These are phyloP conservation scores for Cochlearius cochlearius DNA, from an alignment of 2,113 vertebrate species.

Conservation along the genomic window DNA sequence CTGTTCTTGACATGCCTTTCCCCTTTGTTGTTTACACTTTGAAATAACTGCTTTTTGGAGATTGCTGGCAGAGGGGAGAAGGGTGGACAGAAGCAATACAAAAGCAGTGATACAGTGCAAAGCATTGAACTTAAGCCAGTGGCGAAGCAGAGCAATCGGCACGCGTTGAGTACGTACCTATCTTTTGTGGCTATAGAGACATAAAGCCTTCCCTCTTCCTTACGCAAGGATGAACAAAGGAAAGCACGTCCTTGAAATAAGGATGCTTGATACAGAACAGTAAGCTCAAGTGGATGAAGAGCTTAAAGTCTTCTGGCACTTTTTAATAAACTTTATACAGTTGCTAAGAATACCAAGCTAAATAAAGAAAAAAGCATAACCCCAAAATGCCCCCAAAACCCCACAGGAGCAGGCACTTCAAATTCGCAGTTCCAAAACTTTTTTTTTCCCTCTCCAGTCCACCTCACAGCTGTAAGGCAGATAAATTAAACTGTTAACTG, in stretches of 20 bases:
- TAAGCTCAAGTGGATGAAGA: background rate
- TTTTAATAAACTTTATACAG: conserved; percentile 3
- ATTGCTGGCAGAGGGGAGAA: background rate
- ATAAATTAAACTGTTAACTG: background rate
- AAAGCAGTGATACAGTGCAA: background rate
- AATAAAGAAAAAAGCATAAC: background rate
- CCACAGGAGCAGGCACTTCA: background rate
- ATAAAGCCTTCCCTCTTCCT: background rate
- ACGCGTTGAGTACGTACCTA: background rate
- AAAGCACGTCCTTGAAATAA: conserved; percentile 2
- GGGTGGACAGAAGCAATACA: background rate
- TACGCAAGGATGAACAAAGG: conserved; percentile 32
- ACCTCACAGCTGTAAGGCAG: background rate
- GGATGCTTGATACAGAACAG: background rate
- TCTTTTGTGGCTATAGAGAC: background rate
- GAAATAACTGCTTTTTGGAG: background rate
- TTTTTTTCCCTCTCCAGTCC: background rate
- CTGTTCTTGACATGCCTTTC: background rate
- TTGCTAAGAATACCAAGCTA: conserved; percentile 10
- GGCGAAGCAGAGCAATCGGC: background rate
- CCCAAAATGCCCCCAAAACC: accelerated
- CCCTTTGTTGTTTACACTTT: background rate
- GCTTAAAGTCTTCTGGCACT: background rate
- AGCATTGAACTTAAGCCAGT: background rate
- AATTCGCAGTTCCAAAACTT: background rate